phyloP scores from a whole-genome alignment of 2,113 vertebrate genomes.

The Martes martes region DNA sequence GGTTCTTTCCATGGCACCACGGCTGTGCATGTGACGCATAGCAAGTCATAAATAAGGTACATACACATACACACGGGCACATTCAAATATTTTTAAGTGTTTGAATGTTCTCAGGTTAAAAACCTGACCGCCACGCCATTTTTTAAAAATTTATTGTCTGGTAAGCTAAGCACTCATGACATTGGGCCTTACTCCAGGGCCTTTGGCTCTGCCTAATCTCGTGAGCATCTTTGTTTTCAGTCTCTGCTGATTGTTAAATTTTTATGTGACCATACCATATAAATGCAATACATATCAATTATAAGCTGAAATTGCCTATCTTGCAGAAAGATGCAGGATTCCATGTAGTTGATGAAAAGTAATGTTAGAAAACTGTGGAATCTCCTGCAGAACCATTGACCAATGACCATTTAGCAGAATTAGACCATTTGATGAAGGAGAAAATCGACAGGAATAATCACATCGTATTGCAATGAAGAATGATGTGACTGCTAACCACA shows the following conservation, averaged over 20 bases:
- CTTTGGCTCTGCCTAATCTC: not conserved
- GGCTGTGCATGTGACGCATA: accelerated
- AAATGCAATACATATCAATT: not conserved
- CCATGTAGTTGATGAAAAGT: not conserved
- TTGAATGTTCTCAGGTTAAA: not conserved
- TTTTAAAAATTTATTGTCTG: not conserved
- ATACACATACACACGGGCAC: not conserved
- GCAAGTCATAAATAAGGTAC: not conserved
- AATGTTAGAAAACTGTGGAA: not conserved
- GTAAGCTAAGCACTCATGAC: not conserved
- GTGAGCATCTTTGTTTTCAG: not conserved
- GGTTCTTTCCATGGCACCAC: not conserved
- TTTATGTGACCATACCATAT: not conserved
- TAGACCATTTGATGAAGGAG: not conserved
- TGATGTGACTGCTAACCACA: too few species aligned
- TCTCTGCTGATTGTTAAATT: not conserved
- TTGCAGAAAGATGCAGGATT: not conserved
- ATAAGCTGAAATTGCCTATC: not conserved
- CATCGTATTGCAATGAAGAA: not conserved
- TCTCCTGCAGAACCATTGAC: not conserved
- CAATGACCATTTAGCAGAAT: not conserved
- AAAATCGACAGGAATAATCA: not conserved
- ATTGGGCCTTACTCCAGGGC: not conserved
- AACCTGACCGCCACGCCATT: not conserved
- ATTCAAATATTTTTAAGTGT: not conserved